Evolutionary conservation across 2,113 vertebrate species (phyloP), one percentile per base, ranked within the genome.

Genomic region (Burhinus oedicnemus): DNA sequence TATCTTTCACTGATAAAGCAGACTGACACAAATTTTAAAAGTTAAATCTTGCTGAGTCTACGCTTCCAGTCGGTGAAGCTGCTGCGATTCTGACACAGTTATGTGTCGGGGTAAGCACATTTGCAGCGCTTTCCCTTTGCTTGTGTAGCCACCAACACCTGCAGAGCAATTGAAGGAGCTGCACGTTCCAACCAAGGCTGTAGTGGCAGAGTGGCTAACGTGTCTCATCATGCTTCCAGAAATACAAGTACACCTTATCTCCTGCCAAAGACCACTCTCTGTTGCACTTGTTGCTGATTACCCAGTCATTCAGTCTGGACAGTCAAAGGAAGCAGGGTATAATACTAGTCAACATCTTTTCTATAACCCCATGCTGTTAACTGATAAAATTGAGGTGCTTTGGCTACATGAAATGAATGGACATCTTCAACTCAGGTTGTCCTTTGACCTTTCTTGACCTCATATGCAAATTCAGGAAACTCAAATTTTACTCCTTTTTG

Each of bases 81-180:
- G 54, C 79, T 51, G 32, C 2, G 2, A 9, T 64, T 32, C 78
- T 36, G 40, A 20, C 40, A 6, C 6, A 13, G 34, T 10, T 49
- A 4, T 8, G 34, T 6, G 25, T 2, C 8, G 38, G 47, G 66
- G 38, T 15, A 30, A 92, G 49, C 4, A 8, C 0, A 0, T 79
- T 49, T 36, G 47, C 21, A 49, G 12, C 0, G 36, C 34, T 66
- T 42, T 82, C 27, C 36, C 15, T 66, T 60, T 47, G 15, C 62
- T 76, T 29, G 4, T 52, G 23, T 15, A 42, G 49, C 70, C 49
- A 34, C 34, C 32, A 5, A 9, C 11, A 54, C 23, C 80, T 70
- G 17, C 26, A 45, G 18, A 65, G 69, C 32, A 42, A 15, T 12
- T 12, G 55, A 47, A 71, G 51, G 36, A 71, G 44, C 57, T 85